These are phyloP conservation scores for Pipa parva DNA, from an alignment of 2,113 vertebrate genomes.

Conservation along the genomic window DNA sequence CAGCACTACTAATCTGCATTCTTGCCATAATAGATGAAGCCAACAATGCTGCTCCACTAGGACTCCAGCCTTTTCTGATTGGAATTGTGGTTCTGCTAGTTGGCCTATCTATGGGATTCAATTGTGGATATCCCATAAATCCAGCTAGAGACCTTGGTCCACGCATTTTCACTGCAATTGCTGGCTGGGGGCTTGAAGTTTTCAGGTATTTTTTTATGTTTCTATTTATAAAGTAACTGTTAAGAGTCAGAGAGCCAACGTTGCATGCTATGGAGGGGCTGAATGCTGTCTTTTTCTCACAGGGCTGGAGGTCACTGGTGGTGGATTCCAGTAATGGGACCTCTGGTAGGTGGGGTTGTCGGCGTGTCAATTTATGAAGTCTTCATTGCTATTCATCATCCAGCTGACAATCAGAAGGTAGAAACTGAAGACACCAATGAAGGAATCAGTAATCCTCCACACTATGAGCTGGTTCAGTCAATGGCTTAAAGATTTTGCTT, in stretches of 20 bases:
- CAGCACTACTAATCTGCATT: constrained; percentile 64
- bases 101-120: constrained; percentile 69
- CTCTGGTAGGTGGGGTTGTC: constrained; percentile 69
- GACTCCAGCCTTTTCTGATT: constrained; percentile 69
- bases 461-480: constrained; percentile 8
- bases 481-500: neutral
- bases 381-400: constrained; percentile 67
- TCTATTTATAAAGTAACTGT: too few species aligned
- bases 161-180: constrained; percentile 67
- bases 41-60: constrained; percentile 68
- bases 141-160: constrained; percentile 73
- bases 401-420: neutral
- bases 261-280: too few species aligned
- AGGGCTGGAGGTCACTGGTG: constrained; percentile 72
- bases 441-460: neutral
- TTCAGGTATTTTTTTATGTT: constrained; percentile 72
- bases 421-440: neutral
- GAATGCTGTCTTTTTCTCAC: constrained; percentile 19
- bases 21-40: constrained; percentile 68
- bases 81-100: constrained; percentile 69
- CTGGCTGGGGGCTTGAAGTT: constrained; percentile 73
- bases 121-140: constrained; percentile 77
- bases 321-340: constrained; percentile 74
- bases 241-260: too few species aligned
- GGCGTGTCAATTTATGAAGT: constrained; percentile 65